Base-by-base conservation (phyloP, 2,797 vertebrate species). In the Poecilia picta region DNA sequence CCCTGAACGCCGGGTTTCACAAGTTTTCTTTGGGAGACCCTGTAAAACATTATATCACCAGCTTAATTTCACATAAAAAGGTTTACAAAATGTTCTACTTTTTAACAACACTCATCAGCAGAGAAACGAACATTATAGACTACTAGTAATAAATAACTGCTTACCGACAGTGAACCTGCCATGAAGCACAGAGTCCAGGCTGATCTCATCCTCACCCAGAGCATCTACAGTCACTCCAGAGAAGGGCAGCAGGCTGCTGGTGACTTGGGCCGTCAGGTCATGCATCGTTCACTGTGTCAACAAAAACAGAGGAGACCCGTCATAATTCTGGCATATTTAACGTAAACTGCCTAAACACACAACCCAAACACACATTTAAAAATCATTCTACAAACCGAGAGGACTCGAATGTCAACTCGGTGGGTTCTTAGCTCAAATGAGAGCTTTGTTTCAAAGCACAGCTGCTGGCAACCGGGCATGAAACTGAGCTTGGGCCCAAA, bases 181-280 rank as follows among this genome's bases (percentile, higher is more conserved):
- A 12, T 93, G 95, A 43, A 98, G 92, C 49, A 96, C 96, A 39
- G 97, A 97, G 87, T 97, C 97, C 47, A 97, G 85, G 0, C 92
- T 96, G 89, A 95, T 96, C 79, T 97, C 98, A 92, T 97, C 97
- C 88, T 99, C 97, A 28, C 95, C 95, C 64, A 99, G 95, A 51
- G 97, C 98, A 13, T 98, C 95, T 80, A 97, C n/a, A n/a, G 97
- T 99, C 83, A 97, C 98, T 81, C 96, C 95, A 59, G 98, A 97
- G 91, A 99, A 99, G 4, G 92, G 96, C 93, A 98, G 96, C 89
- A 99, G 94, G 88, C 95, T 95, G 95, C 98, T 97, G 59, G 97
- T 98, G 94, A 98, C 97, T 87, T 97, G 96, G 62, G 98, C 97
- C 7, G 93, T 93, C 88, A 98, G 94, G 89, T 97, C 96, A 94